Conservation (phyloP, 2,113 vertebrate genomes). For the Cercocebus atys region DNA sequence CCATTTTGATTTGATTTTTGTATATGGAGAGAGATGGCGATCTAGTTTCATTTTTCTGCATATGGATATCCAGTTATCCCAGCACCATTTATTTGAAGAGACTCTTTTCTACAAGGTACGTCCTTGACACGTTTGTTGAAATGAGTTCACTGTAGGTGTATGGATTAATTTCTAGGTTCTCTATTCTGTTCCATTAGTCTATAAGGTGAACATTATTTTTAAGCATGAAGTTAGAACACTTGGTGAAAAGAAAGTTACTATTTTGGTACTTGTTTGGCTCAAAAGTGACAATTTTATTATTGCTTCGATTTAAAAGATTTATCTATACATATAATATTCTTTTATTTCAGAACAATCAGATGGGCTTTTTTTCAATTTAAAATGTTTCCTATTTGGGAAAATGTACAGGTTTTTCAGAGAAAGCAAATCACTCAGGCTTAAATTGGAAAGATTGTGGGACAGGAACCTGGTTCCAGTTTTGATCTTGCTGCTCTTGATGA, state of each 20-base stretch:
- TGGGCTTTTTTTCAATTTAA: slow-evolving; percentile 20
- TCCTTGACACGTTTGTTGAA: not conserved
- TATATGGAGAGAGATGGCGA: too few species aligned
- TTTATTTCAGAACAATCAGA: not conserved
- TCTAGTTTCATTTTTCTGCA: too few species aligned
- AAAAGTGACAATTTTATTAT: not conserved
- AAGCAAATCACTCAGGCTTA: slow-evolving; percentile 2
- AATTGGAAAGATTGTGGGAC: not conserved
- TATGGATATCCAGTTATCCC: too few species aligned
- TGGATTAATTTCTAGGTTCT: too few species aligned
- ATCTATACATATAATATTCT: not conserved
- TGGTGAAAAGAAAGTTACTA: not conserved
- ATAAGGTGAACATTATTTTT: not conserved
- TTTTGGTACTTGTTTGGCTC: not conserved
- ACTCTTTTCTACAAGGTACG: too few species aligned
- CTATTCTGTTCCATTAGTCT: too few species aligned
- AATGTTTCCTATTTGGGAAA: slow-evolving; percentile 39
- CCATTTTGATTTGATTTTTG: too few species aligned
- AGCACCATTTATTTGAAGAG: too few species aligned
- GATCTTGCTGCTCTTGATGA: not conserved
- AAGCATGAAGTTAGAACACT: slow-evolving; percentile 3
- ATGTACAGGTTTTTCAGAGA: not conserved
- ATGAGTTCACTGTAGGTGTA: too few species aligned
- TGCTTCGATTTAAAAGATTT: slow-evolving; percentile 15
- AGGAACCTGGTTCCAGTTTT: not conserved